Conservation (phyloP, 1,140 invertebrate genomes). For the Zaprionus inermis region DNA sequence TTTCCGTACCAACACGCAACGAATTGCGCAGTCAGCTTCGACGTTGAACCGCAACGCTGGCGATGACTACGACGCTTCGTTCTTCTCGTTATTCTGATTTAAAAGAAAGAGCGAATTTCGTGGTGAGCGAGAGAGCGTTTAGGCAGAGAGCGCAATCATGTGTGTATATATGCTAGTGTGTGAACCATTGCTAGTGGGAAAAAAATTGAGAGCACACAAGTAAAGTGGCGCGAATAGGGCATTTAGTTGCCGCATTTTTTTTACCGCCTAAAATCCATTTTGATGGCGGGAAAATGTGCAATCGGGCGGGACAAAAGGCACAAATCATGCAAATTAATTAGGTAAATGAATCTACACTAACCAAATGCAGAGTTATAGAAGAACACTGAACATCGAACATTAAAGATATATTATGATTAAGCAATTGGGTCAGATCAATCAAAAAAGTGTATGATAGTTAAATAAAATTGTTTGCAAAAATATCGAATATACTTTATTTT, state of each 20-base stretch:
- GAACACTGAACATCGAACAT: background rate
- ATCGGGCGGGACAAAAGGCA: conserved; percentile 51
- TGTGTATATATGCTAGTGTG: conserved; percentile 25
- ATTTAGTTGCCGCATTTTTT: conserved; percentile 78
- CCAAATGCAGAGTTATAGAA: background rate
- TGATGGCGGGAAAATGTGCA: conserved; percentile 77
- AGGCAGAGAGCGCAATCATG: conserved; percentile 36
- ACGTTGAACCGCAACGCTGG: conserved; percentile 9
- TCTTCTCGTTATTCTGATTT: conserved; percentile 68
- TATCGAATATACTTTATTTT: too few species aligned
- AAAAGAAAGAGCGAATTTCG: conserved; percentile 64
- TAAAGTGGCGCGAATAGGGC: conserved; percentile 79
- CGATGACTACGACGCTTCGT: conserved; percentile 19
- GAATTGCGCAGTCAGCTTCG: conserved; percentile 22
- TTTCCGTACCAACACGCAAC: conserved; percentile 37
- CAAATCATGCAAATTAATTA: conserved; percentile 49
- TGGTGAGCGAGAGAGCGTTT: conserved; percentile 23
- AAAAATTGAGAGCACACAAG: conserved; percentile 64
- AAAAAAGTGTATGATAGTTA: background rate
- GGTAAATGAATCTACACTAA: conserved; percentile 14
- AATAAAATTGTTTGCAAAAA: too few species aligned
- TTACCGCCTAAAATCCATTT: conserved; percentile 79
- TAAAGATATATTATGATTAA: background rate
- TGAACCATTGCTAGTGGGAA: conserved; percentile 57
- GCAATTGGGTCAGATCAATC: background rate